A percentile compares a stretch with the other conserved stretches of the same genome.
Conservation (phyloP, 1,140 invertebrate species). For the Drosophila bocki region DNA sequence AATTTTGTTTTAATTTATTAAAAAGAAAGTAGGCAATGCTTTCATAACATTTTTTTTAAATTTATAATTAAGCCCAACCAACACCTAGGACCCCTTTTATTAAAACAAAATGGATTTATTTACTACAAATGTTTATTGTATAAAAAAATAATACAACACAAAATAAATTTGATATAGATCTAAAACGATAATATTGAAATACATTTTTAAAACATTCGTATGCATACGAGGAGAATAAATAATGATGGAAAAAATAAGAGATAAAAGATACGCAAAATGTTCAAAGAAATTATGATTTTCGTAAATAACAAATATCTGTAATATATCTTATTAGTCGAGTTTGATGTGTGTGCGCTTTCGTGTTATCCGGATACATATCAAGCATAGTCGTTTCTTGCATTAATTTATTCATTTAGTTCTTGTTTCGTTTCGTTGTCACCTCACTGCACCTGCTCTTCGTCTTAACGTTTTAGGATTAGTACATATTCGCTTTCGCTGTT, state of each 20-base stretch:
- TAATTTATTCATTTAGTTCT: slow-evolving; percentile 35
- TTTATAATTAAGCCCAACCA: background rate
- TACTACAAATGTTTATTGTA: slow-evolving; percentile 78
- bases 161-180: slow-evolving; percentile 66
- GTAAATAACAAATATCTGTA: slow-evolving; percentile 57
- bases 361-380: slow-evolving; percentile 76
- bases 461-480: slow-evolving; percentile 69
- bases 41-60: no score
- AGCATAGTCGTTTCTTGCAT: slow-evolving; percentile 58
- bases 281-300: slow-evolving; percentile 42
- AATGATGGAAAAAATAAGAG: slow-evolving; percentile 50
- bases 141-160: slow-evolving; percentile 82
- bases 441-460: slow-evolving; percentile 57
- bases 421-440: slow-evolving; percentile 80
- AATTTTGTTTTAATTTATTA: no score
- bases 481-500: slow-evolving; percentile 70
- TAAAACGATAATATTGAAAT: slow-evolving; percentile 74
- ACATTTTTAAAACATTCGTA: slow-evolving; percentile 70
- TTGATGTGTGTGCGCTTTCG: slow-evolving; percentile 74
- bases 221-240: slow-evolving; percentile 76
- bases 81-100: background rate
- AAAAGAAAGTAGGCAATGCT: no score
- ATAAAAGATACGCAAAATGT: slow-evolving; percentile 34
- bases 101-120: slow-evolving; percentile 67
- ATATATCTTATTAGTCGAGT: slow-evolving; percentile 67